Conservation (phyloP, 92 coral and sea anemone genomes). For the Anthopleura xanthogrammica region DNA sequence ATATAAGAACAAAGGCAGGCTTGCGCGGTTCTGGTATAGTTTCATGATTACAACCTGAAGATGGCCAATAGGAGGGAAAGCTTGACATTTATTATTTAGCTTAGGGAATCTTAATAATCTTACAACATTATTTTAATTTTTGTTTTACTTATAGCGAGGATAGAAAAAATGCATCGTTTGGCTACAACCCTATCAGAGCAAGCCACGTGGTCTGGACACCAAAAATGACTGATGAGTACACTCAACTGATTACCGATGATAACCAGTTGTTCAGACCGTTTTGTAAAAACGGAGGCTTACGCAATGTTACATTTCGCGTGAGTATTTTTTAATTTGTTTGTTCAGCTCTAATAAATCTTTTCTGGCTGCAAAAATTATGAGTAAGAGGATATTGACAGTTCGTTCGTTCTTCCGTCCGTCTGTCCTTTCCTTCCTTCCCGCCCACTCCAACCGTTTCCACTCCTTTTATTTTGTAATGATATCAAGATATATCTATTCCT, state of each 20-base stretch:
- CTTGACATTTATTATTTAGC: too few relatives aligned
- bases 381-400: too few relatives aligned
- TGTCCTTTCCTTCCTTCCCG: neutral
- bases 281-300: neutral
- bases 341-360: too few relatives aligned
- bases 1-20: too few relatives aligned
- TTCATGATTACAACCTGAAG: too few relatives aligned
- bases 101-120: too few relatives aligned
- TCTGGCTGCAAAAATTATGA: too few relatives aligned
- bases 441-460: too few relatives aligned
- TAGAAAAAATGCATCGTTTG: neutral
- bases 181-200: constrained; percentile 27
- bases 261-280: neutral
- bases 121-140: too few relatives aligned
- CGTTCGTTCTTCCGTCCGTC: neutral
- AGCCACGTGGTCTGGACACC: constrained; percentile 43
- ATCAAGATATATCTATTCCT: neutral
- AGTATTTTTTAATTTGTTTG: neutral
- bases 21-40: too few relatives aligned
- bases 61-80: too few relatives aligned
- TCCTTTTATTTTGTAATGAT: too few relatives aligned
- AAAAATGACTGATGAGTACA: constrained; percentile 33
- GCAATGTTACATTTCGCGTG: neutral
- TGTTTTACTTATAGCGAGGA: neutral
- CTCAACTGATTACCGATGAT: constrained; percentile 9